Percentiles rank a stretch among this genome's conserved stretches.
phyloP scores from a whole-genome alignment of 2,888 invertebrate genomes.

The Microctonus hyperodae region DNA sequence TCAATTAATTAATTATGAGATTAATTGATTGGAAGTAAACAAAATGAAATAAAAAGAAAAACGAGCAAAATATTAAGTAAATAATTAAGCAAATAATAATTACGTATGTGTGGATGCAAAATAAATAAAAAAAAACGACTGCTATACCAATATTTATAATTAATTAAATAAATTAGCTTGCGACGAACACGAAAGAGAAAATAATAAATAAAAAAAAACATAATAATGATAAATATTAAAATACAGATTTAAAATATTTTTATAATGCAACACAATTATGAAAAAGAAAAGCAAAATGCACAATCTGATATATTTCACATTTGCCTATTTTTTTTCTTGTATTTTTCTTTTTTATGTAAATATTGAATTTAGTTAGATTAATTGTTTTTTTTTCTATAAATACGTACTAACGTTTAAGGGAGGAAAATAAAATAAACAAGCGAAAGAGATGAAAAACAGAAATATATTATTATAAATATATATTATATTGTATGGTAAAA shows the following conservation, averaged over 20 bases:
- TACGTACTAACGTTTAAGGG: slow-evolving; percentile 37
- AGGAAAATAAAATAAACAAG: slow-evolving; percentile 22
- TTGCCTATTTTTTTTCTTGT: slow-evolving; percentile 54
- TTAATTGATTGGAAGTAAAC: slow-evolving; percentile 27
- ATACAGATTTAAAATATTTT: not conserved
- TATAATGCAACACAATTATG: not conserved
- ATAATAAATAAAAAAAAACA: not conserved
- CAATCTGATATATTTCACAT: slow-evolving; percentile 61
- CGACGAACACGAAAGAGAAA: slow-evolving; percentile 34
- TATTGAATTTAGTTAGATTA: slow-evolving; percentile 61
- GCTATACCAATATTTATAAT: slow-evolving; percentile 52
- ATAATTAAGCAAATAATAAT: slow-evolving; percentile 34
- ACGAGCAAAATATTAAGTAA: no score
- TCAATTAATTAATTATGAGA: not conserved
- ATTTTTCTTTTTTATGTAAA: slow-evolving; percentile 53
- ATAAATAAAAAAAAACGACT: slow-evolving; percentile 43
- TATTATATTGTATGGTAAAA: not conserved
- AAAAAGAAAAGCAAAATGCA: slow-evolving; percentile 37
- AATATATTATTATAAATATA: not conserved
- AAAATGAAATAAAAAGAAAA: no score
- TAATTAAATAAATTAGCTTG: slow-evolving; percentile 48
- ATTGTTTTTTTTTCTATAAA: slow-evolving; percentile 58
- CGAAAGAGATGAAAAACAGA: slow-evolving; percentile 35
- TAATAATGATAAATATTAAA: not conserved
- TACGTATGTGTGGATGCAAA: slow-evolving; percentile 40